Evolutionary conservation across 2,113 vertebrate genomes (phyloP), one percentile per base, ranked within the genome.

Genomic region (Leptodactylus fuscus): DNA sequence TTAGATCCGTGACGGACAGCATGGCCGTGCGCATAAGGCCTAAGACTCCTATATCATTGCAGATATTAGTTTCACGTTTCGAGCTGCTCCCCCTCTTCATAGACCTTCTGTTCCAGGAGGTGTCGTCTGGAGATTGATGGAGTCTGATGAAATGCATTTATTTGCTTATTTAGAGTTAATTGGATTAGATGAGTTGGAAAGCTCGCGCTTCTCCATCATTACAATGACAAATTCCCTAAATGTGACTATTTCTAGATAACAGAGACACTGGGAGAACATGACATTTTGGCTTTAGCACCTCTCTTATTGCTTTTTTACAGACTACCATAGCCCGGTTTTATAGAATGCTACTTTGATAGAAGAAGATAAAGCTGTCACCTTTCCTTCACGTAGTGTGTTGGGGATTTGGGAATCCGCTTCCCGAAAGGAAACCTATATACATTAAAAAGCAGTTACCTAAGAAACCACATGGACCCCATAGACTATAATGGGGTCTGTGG

Each of bases 171-270:
- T 29, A 65, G 16, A 65, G 60, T 32, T 29, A 65, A 65, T 65
- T 65, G 12, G 32, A 65, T 65, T 65, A 65, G 60, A 65, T 65
- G 60, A 65, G 60, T 65, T 65, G 27, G 60, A 65, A 65, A 65
- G 60, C 27, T 12, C 5, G 27, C 29, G 27, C 27, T 32, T 32
- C 27, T 65, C 60, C 27, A 65, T 65, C 60, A 32, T 32, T 16
- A 6, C 3, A 60, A 65, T 65, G 60, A 65, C 60, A 65, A 65
- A 65, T 65, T 65, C 32, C 13, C 60, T 65, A 65, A 32, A 65
- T 65, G 60, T 13, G 60, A 16, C 60, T 65, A 5, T 32, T 65
- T 65, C 60, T 65, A 32, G 27, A 48, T 60, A 27, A 3, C 10
- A 12, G 24, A 60, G 24, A 27, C 1, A 12, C 24, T n/a, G n/a